Evolutionary conservation across 2,113 vertebrate species (phyloP), one percentile per base, ranked within the genome.

Genomic region (Halichoeres trimaculatus): DNA sequence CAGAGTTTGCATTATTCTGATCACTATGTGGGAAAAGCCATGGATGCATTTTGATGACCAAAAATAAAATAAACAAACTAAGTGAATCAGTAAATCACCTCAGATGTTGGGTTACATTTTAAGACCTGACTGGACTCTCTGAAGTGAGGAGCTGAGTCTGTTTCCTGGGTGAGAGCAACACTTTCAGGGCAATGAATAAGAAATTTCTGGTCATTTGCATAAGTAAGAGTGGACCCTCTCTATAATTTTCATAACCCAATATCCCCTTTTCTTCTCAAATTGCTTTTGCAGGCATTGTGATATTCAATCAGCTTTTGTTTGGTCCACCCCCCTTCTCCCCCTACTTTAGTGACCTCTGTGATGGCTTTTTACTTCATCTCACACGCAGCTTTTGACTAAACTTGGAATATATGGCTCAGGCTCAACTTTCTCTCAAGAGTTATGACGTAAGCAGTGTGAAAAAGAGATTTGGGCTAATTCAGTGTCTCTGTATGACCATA

Each of bases 241-340:
- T 91, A 93, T 94, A 55, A 94, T 95, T 95, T 94, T 95, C 91
- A 94, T 95, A 95, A 94, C 86, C 84, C 90, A 95, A 92, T 95
- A 94, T 95, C 83, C 83, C 87, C 94, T 85, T 93, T 96, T 96
- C 93, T 95, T 94, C 92, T 93, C 92, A 90, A 95, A 94, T 94
- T 94, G 95, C 95, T 94, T 93, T 95, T 91, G 93, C 78, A 92
- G 85, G 93, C 93, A 94, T 96, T 96, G 95, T 95, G 95, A 95
- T 97, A 95, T 96, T 88, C 91, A 89, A 79, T 91, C 53, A 78
- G 78, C 88, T 90, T 92, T 93, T 94, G 92, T 95, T 94, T 75
- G 85, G 92, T 93, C 17, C 57, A 22, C 45, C 51, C 41, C 54
- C 89, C 88, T 93, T 94, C 92, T 95, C 93, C 94, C 94, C 92